Evolutionary conservation across 2,797 vertebrate genomes (phyloP).

Genomic region (Cyprinodon diabolis): DNA sequence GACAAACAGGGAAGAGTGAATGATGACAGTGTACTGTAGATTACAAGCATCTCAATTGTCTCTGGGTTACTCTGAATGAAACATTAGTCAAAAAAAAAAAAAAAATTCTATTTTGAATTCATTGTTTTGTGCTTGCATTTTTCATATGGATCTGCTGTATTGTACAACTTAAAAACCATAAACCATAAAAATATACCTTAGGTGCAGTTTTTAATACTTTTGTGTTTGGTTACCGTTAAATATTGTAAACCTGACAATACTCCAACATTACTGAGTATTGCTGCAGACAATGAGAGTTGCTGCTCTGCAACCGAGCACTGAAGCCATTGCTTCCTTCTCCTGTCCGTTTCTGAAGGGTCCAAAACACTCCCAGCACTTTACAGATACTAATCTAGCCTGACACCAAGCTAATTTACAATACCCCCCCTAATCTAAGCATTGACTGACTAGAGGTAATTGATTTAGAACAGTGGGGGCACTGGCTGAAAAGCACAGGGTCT

Average conservation of each 20-base stretch:
- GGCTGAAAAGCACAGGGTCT: conserved; percentile 66
- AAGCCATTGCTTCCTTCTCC: conserved; percentile 51
- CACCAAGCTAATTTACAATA: conserved; percentile 81
- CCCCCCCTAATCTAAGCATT: conserved; percentile 65
- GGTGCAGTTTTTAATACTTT: conserved; percentile 4
- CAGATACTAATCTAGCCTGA: conserved; percentile 79
- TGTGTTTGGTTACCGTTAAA: conserved; percentile 15
- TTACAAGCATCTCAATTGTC: no score
- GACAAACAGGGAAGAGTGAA: no score
- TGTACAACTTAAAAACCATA: background rate
- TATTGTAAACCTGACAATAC: background rate
- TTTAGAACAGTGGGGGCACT: conserved; percentile 77
- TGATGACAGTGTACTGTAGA: no score
- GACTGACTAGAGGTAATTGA: conserved; percentile 77
- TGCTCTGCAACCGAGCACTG: conserved; percentile 37
- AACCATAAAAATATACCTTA: background rate
- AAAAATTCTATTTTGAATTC: background rate
- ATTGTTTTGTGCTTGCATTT: background rate
- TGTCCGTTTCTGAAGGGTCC: conserved; percentile 52
- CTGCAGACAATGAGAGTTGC: conserved; percentile 47
- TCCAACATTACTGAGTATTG: conserved; percentile 21
- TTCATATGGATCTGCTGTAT: background rate
- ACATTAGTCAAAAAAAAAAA: no score
- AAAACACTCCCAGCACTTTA: conserved; percentile 61
- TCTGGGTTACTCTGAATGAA: background rate